Base-by-base conservation (phyloP, 2,888 invertebrate genomes). In the Nymphalis urticae region DNA sequence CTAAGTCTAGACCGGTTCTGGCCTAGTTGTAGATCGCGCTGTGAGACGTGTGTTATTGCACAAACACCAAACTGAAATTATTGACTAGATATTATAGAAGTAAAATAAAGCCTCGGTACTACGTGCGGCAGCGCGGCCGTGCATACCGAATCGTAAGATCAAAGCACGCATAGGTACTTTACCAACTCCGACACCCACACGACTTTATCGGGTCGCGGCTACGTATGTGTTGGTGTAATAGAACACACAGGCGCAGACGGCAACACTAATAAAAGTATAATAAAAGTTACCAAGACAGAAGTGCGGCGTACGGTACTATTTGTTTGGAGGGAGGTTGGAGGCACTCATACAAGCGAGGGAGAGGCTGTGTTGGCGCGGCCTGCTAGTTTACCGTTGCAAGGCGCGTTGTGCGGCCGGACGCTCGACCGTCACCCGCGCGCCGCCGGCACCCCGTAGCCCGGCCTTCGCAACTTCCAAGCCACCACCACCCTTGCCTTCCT, bases 111-210 rank as follows among this genome's bases (percentile, higher is more conserved):
- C 82, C 82, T 82, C 85, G 85, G 84, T 81, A 82, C 85, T 89
- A 90, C 89, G 90, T 89, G 90, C 87, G 82, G 84, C 86, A 80
- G 89, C 83, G 88, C 89, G 87, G 86, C 89, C 89, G 89, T 90
- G 90, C 90, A 92, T 91, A 91, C 92, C 92, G 88, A 92, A 90
- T 92, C 90, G 86, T 92, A 91, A 92, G 92, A 92, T 92, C 92
- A 91, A 91, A 92, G 92, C 91, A 91, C 90, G 89, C 91, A 88
- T 90, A 88, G 89, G 88, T 89, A 91, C 91, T 87, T 87, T 86
- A 89, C 88, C 87, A 88, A 90, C 85, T 85, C 85, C 83, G 82
- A 88, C 88, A 90, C 90, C 88, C 87, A 90, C 89, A 89, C 79
- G 82, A 75, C 75, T 78, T 72, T 73, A 79, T 79, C 77, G 76